Conservation (phyloP, 2,113 vertebrate species). For the Rhinichthys klamathensis region DNA sequence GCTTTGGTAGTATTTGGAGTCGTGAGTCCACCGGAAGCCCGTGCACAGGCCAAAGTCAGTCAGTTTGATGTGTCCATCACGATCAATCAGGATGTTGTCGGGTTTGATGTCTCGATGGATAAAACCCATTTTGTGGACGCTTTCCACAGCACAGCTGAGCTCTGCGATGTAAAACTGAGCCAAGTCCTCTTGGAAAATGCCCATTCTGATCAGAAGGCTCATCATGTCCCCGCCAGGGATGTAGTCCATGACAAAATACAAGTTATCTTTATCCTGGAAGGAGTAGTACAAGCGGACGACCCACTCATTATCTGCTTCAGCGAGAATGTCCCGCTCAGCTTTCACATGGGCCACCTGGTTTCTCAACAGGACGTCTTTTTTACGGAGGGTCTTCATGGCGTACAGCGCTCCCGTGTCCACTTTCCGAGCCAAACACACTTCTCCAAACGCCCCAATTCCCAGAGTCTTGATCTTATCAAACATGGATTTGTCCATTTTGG, state of each 20-base stretch:
- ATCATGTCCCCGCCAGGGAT: constrained; percentile 99
- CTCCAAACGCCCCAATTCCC: constrained; percentile 95
- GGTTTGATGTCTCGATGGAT: constrained; percentile 99
- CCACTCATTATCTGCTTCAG: constrained; percentile 98
- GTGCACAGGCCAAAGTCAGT: constrained; percentile 98
- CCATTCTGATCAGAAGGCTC: constrained; percentile 96
- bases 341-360: constrained; percentile 99
- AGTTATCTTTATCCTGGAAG: constrained; percentile 97
- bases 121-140: constrained; percentile 99
- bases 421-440: constrained; percentile 95
- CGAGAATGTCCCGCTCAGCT: constrained; percentile 96
- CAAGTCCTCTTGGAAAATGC: constrained; percentile 94
- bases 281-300: constrained; percentile 99
- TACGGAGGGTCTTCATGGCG: constrained; percentile 98
- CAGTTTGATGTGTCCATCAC: constrained; percentile 97
- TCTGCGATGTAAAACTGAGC: constrained; percentile 98
- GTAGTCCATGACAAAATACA: constrained; percentile 99
- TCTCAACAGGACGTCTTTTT: constrained; percentile 95
- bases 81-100: constrained; percentile 97
- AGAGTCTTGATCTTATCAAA: constrained; percentile 98
- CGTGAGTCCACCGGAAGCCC: constrained; percentile 98
- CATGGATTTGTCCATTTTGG: constrained; percentile 99
- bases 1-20: constrained; percentile 99
- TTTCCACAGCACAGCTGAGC: constrained; percentile 95
- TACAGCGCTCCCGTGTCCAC: constrained; percentile 96